Evolutionary conservation across 1,140 invertebrate species (phyloP).

Genomic region (Cotesia typhae): DNA sequence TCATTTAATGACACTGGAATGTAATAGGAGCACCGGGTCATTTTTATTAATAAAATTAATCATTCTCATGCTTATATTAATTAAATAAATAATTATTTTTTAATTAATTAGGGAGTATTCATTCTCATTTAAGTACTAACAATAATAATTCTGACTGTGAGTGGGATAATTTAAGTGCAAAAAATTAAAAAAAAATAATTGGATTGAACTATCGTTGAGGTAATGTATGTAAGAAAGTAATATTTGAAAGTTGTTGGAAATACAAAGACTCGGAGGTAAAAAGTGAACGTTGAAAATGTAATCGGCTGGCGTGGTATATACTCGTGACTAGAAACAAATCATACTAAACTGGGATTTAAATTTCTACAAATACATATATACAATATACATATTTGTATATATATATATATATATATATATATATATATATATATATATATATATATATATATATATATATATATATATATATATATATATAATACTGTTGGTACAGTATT

Average conservation of each 20-base stretch:
- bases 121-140: no score
- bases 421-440: not conserved
- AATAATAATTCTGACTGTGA: no score
- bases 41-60: no score
- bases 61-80: no score
- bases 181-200: not conserved
- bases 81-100: no score
- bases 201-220: not conserved
- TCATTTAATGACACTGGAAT: no score
- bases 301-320: not conserved
- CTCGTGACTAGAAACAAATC: constrained; percentile 30
- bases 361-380: not conserved
- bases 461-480: not conserved
- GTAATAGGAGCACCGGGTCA: no score
- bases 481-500: constrained; percentile 30
- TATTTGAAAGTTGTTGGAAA: constrained; percentile 2
- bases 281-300: constrained; percentile 16
- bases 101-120: no score
- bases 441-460: no score
- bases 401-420: not conserved
- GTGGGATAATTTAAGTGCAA: no score
- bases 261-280: not conserved
- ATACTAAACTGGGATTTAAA: constrained; percentile 9
- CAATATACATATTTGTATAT: constrained; percentile 1
- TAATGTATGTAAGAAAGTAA: constrained; percentile 11